Conservation (phyloP, 2,888 invertebrate species). For the Eristalinus sepulchralis region DNA sequence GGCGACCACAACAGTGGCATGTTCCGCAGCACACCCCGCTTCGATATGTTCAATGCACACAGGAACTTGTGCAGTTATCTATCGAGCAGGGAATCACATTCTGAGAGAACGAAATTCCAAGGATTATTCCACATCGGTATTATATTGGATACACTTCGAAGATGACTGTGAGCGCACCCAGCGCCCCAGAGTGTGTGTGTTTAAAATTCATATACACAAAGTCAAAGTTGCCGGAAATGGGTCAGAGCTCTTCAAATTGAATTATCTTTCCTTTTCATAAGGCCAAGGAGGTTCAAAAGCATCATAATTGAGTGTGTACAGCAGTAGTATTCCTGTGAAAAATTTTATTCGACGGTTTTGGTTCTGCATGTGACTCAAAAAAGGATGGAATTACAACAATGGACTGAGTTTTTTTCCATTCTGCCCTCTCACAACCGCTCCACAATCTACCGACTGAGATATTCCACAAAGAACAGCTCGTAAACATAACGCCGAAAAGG, state of each 20-base stretch:
- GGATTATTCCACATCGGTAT: constrained; percentile 58
- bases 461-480: too few relatives aligned
- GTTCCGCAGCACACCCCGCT: not conserved
- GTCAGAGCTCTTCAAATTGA: constrained; percentile 42
- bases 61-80: constrained; percentile 16
- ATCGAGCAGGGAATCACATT: constrained; percentile 26
- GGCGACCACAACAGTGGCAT: constrained; percentile 31
- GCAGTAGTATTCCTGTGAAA: too few relatives aligned
- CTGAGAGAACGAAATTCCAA: constrained; percentile 47
- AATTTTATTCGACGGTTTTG: too few relatives aligned
- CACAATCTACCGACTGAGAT: too few relatives aligned
- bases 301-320: too few relatives aligned
- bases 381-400: too few relatives aligned
- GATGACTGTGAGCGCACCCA: constrained; percentile 42
- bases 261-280: not conserved
- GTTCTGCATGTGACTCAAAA: too few relatives aligned
- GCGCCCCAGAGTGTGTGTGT: not conserved
- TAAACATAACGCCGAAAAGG: not conserved
- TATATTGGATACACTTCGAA: constrained; percentile 47
- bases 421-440: too few relatives aligned
- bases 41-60: constrained; percentile 39
- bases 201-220: constrained; percentile 41
- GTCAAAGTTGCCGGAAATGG: constrained; percentile 1
- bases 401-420: too few relatives aligned
- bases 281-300: not conserved